Evolutionary conservation across 2,888 invertebrate species (phyloP).

Genomic region (Epistrophe grossulariae): DNA sequence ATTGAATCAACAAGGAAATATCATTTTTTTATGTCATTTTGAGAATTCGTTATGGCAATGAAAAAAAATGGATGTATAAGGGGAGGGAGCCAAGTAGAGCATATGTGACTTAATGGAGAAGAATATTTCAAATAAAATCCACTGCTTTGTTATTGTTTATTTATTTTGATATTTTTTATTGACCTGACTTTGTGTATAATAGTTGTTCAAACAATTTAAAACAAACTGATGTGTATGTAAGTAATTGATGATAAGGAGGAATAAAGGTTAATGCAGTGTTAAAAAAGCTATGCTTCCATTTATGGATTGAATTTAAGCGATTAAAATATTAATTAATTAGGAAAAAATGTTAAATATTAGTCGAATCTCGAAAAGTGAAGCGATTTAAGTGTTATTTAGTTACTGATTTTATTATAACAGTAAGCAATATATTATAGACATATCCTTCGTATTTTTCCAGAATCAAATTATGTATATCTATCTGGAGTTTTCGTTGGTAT

Average conservation of each 20-base stretch:
- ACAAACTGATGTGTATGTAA: background rate
- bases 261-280: background rate
- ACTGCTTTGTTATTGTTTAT: constrained; percentile 48
- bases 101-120: constrained; percentile 58
- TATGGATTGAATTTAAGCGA: no score
- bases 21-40: constrained; percentile 67
- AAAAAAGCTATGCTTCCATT: background rate
- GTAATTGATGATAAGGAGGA: background rate
- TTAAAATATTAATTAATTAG: no score
- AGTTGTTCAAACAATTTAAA: background rate
- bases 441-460: no score
- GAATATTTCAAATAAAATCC: constrained; percentile 52
- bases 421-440: no score
- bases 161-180: constrained; percentile 41
- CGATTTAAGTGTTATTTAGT: no score
- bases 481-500: no score
- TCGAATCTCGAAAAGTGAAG: no score
- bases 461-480: no score
- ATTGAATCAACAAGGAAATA: constrained; percentile 76
- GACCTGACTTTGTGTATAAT: background rate
- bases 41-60: constrained; percentile 29
- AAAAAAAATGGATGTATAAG: background rate
- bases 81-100: constrained; percentile 33
- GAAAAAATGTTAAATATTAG: no score
- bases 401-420: no score